phyloP scores from a whole-genome alignment of 2,113 vertebrate species.

The Platichthys stellatus region DNA sequence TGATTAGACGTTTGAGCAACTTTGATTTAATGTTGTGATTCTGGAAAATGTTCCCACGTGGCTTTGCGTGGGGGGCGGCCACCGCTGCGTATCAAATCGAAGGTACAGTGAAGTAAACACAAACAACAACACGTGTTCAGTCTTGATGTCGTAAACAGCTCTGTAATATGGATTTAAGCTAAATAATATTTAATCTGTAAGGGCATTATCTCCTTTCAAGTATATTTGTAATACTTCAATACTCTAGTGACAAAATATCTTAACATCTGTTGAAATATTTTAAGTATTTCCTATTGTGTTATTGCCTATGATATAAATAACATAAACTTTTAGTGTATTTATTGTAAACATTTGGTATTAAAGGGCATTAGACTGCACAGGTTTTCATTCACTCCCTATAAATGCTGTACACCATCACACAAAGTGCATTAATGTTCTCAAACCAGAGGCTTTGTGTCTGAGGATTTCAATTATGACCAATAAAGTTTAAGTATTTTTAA shows the following conservation, averaged over 20 bases:
- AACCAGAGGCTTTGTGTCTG: background rate
- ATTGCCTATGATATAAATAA: background rate
- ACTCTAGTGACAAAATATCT: too few relatives aligned
- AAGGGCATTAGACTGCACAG: too few relatives aligned
- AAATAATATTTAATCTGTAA: background rate
- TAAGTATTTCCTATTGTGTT: too few relatives aligned
- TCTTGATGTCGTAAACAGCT: background rate
- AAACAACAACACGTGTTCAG: background rate
- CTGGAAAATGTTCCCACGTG: slow-evolving; percentile 80
- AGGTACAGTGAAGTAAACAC: slow-evolving; percentile 62
- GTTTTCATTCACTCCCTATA: background rate
- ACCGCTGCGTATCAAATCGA: slow-evolving; percentile 89
- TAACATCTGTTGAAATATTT: too few relatives aligned
- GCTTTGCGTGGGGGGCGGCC: slow-evolving; percentile 87
- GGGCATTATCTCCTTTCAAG: too few relatives aligned
- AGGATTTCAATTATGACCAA: background rate
- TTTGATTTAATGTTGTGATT: background rate
- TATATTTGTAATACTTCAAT: too few relatives aligned
- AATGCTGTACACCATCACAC: background rate
- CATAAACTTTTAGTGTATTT: background rate
- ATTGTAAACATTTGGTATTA: background rate
- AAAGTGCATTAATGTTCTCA: background rate
- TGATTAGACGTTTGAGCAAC: background rate
- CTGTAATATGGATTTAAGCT: background rate
- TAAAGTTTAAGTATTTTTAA: background rate